Conservation (phyloP, 2,888 invertebrate species). For the Hetaerina titia region DNA sequence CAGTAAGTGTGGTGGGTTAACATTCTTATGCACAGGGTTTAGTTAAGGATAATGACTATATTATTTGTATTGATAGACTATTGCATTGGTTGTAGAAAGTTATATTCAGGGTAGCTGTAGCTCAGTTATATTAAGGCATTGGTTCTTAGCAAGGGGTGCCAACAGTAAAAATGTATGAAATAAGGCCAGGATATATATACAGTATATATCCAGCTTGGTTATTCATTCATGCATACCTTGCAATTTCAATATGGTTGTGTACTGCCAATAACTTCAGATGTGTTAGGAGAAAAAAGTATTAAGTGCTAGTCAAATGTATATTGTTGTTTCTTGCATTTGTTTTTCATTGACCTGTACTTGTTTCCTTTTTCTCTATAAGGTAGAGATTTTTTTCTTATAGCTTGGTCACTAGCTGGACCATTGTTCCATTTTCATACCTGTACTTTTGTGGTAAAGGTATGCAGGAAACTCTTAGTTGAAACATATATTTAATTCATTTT, state of each 20-base stretch:
- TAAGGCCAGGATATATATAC: not conserved
- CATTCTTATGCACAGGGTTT: not conserved
- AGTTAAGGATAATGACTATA: not conserved
- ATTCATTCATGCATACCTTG: not conserved
- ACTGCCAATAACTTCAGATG: not conserved
- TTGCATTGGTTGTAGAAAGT: not conserved
- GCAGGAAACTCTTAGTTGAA: not conserved
- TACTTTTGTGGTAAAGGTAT: not conserved
- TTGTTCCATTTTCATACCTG: not conserved
- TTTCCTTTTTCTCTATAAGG: not conserved
- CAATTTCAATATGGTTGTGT: not conserved
- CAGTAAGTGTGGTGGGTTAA: not conserved
- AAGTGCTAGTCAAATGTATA: conserved; percentile 19
- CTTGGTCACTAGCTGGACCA: not conserved
- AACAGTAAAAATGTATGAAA: not conserved
- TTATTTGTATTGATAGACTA: not conserved
- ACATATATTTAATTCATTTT: not conserved
- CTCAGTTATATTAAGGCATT: not conserved
- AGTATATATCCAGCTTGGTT: not conserved
- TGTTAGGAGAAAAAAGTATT: conserved; percentile 2
- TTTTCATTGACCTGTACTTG: conserved; percentile 5
- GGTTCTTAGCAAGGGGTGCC: not conserved
- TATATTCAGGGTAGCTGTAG: not conserved
- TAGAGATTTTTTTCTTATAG: not conserved
- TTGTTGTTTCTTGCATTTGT: not conserved